phyloP scores from a whole-genome alignment of 2,797 vertebrate genomes.

The Champsocephalus esox region DNA sequence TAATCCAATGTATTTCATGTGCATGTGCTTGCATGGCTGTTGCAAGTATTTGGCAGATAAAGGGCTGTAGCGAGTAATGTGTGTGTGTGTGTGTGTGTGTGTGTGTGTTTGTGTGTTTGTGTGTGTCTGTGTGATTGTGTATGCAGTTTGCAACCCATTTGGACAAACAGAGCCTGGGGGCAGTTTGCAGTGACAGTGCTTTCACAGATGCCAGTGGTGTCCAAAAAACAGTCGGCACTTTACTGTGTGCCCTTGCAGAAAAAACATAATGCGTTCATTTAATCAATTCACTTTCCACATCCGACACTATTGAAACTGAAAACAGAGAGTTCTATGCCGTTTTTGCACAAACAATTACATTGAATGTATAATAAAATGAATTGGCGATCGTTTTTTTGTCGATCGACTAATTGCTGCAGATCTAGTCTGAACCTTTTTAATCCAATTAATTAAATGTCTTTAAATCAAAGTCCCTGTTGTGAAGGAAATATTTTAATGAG shows the following conservation, averaged over 20 bases:
- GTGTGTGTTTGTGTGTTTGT: neutral
- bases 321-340: too few relatives aligned
- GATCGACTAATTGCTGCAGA: too few relatives aligned
- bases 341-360: too few relatives aligned
- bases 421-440: too few relatives aligned
- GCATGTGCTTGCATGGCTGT: slow-evolving; percentile 27
- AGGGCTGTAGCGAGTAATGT: neutral
- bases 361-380: too few relatives aligned
- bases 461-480: neutral
- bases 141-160: slow-evolving; percentile 25
- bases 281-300: slow-evolving; percentile 16
- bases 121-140: neutral
- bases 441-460: too few relatives aligned
- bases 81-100: neutral
- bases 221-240: slow-evolving; percentile 13
- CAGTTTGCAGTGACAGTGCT: slow-evolving; percentile 29
- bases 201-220: slow-evolving; percentile 4
- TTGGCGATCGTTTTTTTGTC: too few relatives aligned
- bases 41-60: slow-evolving; percentile 12
- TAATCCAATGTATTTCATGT: slow-evolving; percentile 27
- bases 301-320: neutral
- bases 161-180: slow-evolving; percentile 37
- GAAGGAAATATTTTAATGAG: too few relatives aligned
- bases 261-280: slow-evolving; percentile 30
- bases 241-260: slow-evolving; percentile 5